Evolutionary conservation across 2,113 vertebrate species (phyloP), one percentile per base, ranked within the genome.

Genomic region (Corythaeola cristata): DNA sequence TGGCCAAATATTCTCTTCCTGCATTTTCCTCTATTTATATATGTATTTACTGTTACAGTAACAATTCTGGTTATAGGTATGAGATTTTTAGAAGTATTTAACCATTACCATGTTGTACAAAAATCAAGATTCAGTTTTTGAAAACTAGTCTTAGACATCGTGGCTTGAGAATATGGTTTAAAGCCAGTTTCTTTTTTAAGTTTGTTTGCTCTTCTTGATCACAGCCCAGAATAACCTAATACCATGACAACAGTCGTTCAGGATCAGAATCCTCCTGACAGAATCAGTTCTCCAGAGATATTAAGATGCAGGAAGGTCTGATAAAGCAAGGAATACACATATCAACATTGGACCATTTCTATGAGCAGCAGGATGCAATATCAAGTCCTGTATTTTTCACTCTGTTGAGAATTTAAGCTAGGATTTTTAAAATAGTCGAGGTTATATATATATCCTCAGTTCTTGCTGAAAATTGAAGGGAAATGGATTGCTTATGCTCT

Each of bases 201-300:
- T 92, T 92, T 94, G 79, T 93, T 94, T 89, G 55, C 45, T 92
- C 7, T 90, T 74, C 88, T 90, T 93, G 72, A 96, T 94, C 76
- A 63, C 12, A 88, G 60, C 83, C 76, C 55, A 81, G 83, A 96
- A 95, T 95, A 94, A 90, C 44, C 37, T 83, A 94, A 95, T 60
- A 68, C 85, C 83, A 90, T 92, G 85, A 90, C 83, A 96, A 94
- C 88, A 81, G 76, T 75, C 12, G 0, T 76, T 77, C 76, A 71
- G 64, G 86, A 96, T 95, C 91, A 90, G 60, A 94, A 96, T 94
- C 73, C 68, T 94, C 60, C 79, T 78, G 76, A 87, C 92, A 89
- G 90, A 96, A 90, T 84, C 85, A 68, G 76, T 93, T 97, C 90
- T 92, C 85, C 19, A 47, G 92, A 96, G 92, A 94, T 90, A 84